Base-by-base conservation (phyloP, 30 jellyfish, hydroid and myxozoan genomes). In the Nemopilema nomurai region DNA sequence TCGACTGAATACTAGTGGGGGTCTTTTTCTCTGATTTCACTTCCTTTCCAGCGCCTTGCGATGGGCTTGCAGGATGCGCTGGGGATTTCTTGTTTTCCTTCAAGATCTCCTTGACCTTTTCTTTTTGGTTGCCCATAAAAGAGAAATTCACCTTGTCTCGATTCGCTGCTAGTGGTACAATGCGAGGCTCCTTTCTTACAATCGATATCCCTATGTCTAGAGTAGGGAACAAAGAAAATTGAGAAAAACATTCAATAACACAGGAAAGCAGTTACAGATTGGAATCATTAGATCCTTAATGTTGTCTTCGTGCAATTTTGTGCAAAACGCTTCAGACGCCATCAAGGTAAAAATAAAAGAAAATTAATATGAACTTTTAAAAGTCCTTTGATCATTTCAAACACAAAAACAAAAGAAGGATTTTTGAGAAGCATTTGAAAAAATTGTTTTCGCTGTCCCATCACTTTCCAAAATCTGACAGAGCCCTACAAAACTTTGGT, bases 141-240 rank as follows among this genome's bases (percentile, higher is more conserved):
- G 92, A 83, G 21, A 71, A 83, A 23, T 71, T 71, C 72, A 83
- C 51, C 51, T 71, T 83, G 25, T 83, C 86, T 0, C 92, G 81
- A 18, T 71, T 62, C 18, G 29, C 65, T 0, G 50, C 66, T n/a
- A 57, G 51, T n/a, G 92, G 86, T 0, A 83, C 81, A 25, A 71
- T 83, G 28, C 86, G 76, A 16, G 92, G 92, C 74, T 72, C 84
- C 0, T 13, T 57, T 64, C 82, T 53, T 16, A 62, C 18, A 18
- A 83, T 50, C 24, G 84, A 76, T 28, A 83, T 30, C 25, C 84
- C 92, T 28, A 83, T 31, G 49, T 83, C 92, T 83, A 74, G 23
- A 67, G 87, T n/a, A n/a, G n/a, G n/a, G n/a, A n/a, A n/a, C n/a
- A n/a, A 62, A 77, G 31, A 82, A 4, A 28, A 8, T 28, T 4